phyloP scores from a whole-genome alignment of 1,140 invertebrate species.

The Sarcophaga bullata region DNA sequence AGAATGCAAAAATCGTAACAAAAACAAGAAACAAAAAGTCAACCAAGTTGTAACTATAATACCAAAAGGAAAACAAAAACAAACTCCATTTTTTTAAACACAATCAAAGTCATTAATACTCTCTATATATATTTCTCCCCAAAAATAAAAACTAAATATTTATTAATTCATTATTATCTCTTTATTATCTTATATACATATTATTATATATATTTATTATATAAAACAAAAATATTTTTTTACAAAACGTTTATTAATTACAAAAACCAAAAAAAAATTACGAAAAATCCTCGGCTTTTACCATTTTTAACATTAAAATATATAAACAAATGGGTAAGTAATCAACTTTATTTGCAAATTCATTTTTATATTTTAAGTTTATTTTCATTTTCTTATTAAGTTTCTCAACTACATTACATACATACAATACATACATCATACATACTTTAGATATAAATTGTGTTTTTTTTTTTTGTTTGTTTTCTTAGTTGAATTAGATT shows the following conservation, averaged over 20 bases:
- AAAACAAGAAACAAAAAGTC: constrained; percentile 26
- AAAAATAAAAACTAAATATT: constrained; percentile 11
- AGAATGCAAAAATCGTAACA: constrained; percentile 1
- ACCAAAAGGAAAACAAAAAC: constrained; percentile 24
- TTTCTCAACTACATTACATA: background rate
- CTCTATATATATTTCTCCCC: constrained; percentile 15
- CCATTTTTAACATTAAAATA: constrained; percentile 23
- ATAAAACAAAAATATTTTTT: constrained; percentile 23
- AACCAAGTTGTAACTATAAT: constrained; percentile 36
- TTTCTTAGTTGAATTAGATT: background rate
- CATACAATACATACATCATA: background rate
- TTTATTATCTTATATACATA: constrained; percentile 37
- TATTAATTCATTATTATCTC: constrained; percentile 34
- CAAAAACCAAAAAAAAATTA: constrained; percentile 22
- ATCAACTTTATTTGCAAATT: constrained; percentile 36
- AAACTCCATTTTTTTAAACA: background rate
- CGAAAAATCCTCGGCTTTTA: constrained; percentile 24
- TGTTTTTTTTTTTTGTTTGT: background rate
- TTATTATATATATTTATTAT: constrained; percentile 14
- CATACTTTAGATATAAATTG: background rate
- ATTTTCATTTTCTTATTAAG: background rate
- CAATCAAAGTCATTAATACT: constrained; percentile 23
- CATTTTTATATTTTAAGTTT: constrained; percentile 24
- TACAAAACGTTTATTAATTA: constrained; percentile 19
- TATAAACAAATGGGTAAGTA: constrained; percentile 13